Percentiles rank a stretch among this genome's conserved stretches.
Evolutionary conservation across 92 coral and sea anemone genomes (phyloP).

Genomic region (Parazoanthus atlanticus): DNA sequence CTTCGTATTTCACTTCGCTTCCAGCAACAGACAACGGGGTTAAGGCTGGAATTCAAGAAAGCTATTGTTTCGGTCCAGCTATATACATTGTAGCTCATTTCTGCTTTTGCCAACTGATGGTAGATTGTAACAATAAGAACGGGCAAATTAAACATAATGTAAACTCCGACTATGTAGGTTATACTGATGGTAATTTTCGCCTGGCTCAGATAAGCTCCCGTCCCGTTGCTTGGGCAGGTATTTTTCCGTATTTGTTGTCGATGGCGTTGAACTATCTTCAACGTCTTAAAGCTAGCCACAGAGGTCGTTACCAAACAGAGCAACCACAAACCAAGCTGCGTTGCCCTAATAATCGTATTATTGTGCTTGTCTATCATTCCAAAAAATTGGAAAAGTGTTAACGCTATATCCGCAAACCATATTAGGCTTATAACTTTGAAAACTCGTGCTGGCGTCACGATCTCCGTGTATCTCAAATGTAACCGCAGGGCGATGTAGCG

Average conservation of each 20-base stretch:
- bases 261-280: conserved; percentile 30
- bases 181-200: conserved; percentile 65
- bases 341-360: not conserved
- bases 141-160: conserved; percentile 64
- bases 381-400: conserved; percentile 32
- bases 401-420: not conserved
- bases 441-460: conserved; percentile 25
- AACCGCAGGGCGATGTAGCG: conserved; percentile 44
- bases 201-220: conserved; percentile 31
- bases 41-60: conserved; percentile 67
- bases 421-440: conserved; percentile 16
- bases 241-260: conserved; percentile 15
- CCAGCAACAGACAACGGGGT: conserved; percentile 75
- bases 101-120: conserved; percentile 47
- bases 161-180: conserved; percentile 66
- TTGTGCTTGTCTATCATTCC: conserved; percentile 7
- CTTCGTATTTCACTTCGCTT: conserved; percentile 46
- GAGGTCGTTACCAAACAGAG: conserved; percentile 12
- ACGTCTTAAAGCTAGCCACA: conserved; percentile 8
- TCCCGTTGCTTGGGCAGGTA: not conserved
- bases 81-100: conserved; percentile 54
- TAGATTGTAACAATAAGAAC: conserved; percentile 55
- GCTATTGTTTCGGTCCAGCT: conserved; percentile 81
- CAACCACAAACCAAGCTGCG: conserved; percentile 27
- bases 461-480: conserved; percentile 23